Percentiles rank a stretch among this genome's conserved stretches.
Evolutionary conservation across 1,140 invertebrate genomes (phyloP).

Genomic region (Trichogramma pretiosum): DNA sequence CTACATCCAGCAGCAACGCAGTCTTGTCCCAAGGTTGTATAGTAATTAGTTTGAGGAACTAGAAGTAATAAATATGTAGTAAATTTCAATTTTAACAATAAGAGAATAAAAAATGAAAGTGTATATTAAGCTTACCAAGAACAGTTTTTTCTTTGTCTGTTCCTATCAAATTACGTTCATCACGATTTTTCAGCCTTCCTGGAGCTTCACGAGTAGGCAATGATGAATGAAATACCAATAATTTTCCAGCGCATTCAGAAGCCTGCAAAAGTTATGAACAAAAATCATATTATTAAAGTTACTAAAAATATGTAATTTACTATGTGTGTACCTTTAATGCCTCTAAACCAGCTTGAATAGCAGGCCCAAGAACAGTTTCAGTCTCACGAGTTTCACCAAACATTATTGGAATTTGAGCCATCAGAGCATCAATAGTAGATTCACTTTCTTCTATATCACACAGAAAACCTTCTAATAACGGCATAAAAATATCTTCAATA

Average conservation of each 20-base stretch:
- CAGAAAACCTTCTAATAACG: slow-evolving; percentile 89
- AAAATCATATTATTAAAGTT: not conserved
- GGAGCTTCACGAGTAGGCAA: slow-evolving; percentile 88
- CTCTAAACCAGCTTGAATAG: slow-evolving; percentile 92
- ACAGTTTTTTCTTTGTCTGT: slow-evolving; percentile 88
- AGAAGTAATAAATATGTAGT: slow-evolving; percentile 28
- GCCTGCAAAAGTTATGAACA: slow-evolving; percentile 46
- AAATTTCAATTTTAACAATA: slow-evolving; percentile 10
- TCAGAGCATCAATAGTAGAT: slow-evolving; percentile 72
- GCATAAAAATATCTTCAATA: slow-evolving; percentile 94
- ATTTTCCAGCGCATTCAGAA: slow-evolving; percentile 84
- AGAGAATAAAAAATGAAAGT: slow-evolving; percentile 16
- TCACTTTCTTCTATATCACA: slow-evolving; percentile 76
- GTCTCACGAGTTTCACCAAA: slow-evolving; percentile 91
- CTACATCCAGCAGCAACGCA: slow-evolving; percentile 81
- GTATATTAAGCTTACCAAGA: slow-evolving; percentile 40
- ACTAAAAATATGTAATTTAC: not conserved
- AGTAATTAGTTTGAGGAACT: slow-evolving; percentile 76
- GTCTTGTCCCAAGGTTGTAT: slow-evolving; percentile 87
- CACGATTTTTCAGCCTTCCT: slow-evolving; percentile 90
- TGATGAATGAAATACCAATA: slow-evolving; percentile 92
- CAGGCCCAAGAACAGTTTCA: slow-evolving; percentile 87
- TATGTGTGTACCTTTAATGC: slow-evolving; percentile 64
- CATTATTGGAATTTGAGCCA: slow-evolving; percentile 85
- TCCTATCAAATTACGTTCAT: slow-evolving; percentile 90